Conservation (phyloP, 2,797 vertebrate genomes). For the Tachyglossus aculeatus region DNA sequence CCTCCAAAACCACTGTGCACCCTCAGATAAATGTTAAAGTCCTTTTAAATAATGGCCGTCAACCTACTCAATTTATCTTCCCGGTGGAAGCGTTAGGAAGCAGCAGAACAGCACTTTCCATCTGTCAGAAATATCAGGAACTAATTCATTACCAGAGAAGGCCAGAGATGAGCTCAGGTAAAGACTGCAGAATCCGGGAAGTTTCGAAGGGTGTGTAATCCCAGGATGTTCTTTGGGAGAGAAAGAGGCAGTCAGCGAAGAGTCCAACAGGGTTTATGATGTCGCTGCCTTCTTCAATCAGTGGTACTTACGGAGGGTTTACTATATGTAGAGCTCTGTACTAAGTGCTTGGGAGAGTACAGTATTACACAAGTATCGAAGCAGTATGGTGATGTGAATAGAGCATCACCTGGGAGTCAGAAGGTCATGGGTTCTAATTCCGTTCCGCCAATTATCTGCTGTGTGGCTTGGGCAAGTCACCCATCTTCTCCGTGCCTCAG, state of each 20-base stretch:
- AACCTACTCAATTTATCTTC: conserved; percentile 36
- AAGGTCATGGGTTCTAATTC: no score
- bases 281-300: no score
- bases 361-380: no score
- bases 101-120: conserved; percentile 26
- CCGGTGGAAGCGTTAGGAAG: conserved; percentile 32
- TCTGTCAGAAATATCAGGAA: conserved; percentile 24
- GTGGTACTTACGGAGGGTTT: no score
- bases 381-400: no score
- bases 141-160: background rate
- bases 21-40: background rate
- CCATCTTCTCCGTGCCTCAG: no score
- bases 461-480: no score
- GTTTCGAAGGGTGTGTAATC: background rate
- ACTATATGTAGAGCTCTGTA: no score
- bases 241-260: background rate
- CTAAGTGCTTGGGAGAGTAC: no score
- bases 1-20: background rate
- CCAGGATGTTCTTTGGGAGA: background rate
- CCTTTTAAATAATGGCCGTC: conserved; percentile 15
- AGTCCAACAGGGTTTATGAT: no score
- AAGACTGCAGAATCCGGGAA: background rate
- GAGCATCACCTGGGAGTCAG: no score
- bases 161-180: background rate
- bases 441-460: no score